Base-by-base conservation (phyloP, 2,888 invertebrate species). In the Nudaria mundana region DNA sequence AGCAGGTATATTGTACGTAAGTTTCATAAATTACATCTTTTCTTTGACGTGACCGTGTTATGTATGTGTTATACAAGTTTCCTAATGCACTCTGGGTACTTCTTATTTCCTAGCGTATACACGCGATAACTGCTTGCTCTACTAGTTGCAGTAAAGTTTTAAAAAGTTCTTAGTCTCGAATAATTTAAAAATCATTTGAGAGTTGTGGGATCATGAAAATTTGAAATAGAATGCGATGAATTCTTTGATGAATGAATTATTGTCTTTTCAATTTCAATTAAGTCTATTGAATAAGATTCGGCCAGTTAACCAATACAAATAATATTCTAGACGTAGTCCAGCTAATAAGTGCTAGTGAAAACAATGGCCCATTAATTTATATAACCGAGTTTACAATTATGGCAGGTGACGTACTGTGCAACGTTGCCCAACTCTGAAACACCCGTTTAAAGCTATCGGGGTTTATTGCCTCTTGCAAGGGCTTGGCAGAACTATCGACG, bases 321-420 rank as follows among this genome's bases (percentile, higher is more conserved):
- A 7, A 2, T n/a, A 14, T 13, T 5, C 8, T 4, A 10, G 3
- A 8, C 13, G n/a, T 36, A 23, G 23, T 31, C 15, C 15, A 16
- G 15, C 24, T 15, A 24, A 10, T 47, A 41, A 56, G 51, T 35
- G 35, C 41, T 42, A 54, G 45, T 45, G 50, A 72, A 68, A 61
- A 81, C 80, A 80, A 81, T 81, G 52, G 72, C 48, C 58, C 44
- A 71, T 79, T 66, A 75, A 71, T 64, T 66, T 66, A 65, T 65
- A 69, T 71, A 74, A 69, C 62, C 63, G 58, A 55, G 49, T 64
- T 56, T 57, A 56, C 45, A 49, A 61, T 52, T 75, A 70, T 65
- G 76, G 57, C 55, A 66, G 43, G 56, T 67, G 63, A 65, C 65
- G 63, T n/a, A n/a, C n/a, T n/a, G n/a, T 59, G 15, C 20, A 10